phyloP scores from a whole-genome alignment of 2,888 invertebrate genomes.

The Sesia bembeciformis region DNA sequence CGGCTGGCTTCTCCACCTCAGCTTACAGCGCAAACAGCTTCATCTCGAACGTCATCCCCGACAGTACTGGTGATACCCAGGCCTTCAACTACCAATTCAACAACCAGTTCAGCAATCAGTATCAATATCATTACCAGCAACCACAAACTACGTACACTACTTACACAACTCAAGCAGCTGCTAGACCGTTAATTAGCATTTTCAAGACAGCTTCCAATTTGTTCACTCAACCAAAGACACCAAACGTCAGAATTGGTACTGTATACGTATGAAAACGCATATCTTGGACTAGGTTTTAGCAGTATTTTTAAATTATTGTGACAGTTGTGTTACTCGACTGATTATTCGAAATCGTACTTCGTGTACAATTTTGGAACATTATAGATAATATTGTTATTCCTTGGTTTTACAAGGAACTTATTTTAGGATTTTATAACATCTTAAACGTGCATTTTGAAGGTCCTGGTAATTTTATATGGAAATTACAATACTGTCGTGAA shows the following conservation, averaged over 20 bases:
- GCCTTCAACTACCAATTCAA: conserved; percentile 54
- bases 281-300: conserved; percentile 21
- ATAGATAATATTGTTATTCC: conserved; percentile 63
- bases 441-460: conserved; percentile 36
- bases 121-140: conserved; percentile 42
- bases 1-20: conserved; percentile 48
- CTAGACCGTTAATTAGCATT: conserved; percentile 61
- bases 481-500: conserved; percentile 49
- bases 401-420: conserved; percentile 72
- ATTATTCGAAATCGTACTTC: conserved; percentile 51
- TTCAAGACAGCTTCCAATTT: conserved; percentile 61
- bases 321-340: conserved; percentile 68
- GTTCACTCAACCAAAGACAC: conserved; percentile 53
- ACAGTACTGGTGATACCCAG: conserved; percentile 59
- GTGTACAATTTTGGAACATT: conserved; percentile 50
- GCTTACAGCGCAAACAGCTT: conserved; percentile 62
- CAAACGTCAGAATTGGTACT: conserved; percentile 55
- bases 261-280: conserved; percentile 42
- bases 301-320: conserved; percentile 65
- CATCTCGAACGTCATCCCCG: conserved; percentile 71
- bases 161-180: conserved; percentile 40
- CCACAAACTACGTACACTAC: conserved; percentile 25
- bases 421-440: not conserved
- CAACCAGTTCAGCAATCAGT: conserved; percentile 42
- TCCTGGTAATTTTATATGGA: conserved; percentile 44